Evolutionary conservation across 2,888 invertebrate genomes (phyloP), one percentile per base, ranked within the genome.

Genomic region (Acanthosepion pharaonis): DNA sequence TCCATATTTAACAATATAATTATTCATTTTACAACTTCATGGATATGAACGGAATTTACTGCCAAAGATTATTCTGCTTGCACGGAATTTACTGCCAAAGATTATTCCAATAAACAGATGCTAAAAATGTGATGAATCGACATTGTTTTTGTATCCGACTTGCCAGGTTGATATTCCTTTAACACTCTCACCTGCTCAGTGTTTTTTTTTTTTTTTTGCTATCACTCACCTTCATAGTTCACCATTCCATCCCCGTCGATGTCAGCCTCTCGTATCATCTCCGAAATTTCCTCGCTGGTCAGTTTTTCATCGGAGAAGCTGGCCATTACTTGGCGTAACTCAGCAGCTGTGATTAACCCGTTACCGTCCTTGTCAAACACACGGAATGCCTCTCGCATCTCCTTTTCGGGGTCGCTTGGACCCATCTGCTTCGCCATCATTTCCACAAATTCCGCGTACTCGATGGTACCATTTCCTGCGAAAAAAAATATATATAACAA

Each of bases 391-490:
- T 99, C 99, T 98, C 99, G 98, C 98, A 99, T 99, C 98, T 99
- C 99, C 98, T 99, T 99, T 98, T 99, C 99, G 98, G 99, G 97
- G 98, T 99, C 99, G 96, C 99, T 99, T 98, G 99, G 99, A 98
- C 99, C 99, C 99, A 99, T 99, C 98, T 99, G 99, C 97, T 99
- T 98, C 97, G 99, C 99, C 99, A 99, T 99, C 99, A 99, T 99
- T 97, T 99, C 99, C 97, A 99, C 98, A 98, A 99, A 99, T 98
- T 99, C 99, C 97, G 99, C 99, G 98, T 99, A 99, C 98, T 99
- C 99, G 98, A 99, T 99, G 98, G 99, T 99, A 97, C 99, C 99
- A 98, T 99, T 99, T 97, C 99, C 99, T 99, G 97, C 49, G 97
- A 97, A 94, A 91, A 42, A 42, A 64, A 33, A 25, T 8, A 11